phyloP scores from a whole-genome alignment of 2,113 vertebrate species.

The Zingel zingel region DNA sequence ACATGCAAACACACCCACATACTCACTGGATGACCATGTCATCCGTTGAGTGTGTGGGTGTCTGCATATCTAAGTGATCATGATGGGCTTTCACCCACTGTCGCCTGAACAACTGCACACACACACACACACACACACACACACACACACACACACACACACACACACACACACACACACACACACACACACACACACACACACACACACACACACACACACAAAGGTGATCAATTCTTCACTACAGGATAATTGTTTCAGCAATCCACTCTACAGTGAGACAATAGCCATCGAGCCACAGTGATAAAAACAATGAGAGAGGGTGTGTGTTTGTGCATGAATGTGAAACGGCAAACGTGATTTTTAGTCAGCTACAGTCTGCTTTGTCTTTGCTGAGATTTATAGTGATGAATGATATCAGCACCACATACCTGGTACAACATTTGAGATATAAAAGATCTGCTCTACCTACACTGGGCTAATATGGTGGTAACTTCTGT shows the following conservation, averaged over 20 bases:
- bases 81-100: background rate
- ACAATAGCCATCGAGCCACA: slow-evolving; percentile 13
- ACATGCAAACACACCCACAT: background rate
- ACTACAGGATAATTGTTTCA: slow-evolving; percentile 27
- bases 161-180: no score
- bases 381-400: background rate
- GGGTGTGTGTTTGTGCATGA: background rate
- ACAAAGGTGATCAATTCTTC: slow-evolving; percentile 29
- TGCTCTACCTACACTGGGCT: background rate
- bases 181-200: no score
- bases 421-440: background rate
- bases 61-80: background rate
- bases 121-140: background rate
- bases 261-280: slow-evolving; percentile 23
- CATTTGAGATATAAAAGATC: background rate
- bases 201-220: background rate
- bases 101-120: background rate
- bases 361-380: slow-evolving; percentile 11
- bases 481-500: background rate
- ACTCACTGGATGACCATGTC: background rate
- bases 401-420: background rate
- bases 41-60: background rate
- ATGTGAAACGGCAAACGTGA: slow-evolving; percentile 3
- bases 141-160: no score
- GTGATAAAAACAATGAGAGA: background rate